phyloP scores from a whole-genome alignment of 2,113 vertebrate genomes.

The Syrrhaptes paradoxus region DNA sequence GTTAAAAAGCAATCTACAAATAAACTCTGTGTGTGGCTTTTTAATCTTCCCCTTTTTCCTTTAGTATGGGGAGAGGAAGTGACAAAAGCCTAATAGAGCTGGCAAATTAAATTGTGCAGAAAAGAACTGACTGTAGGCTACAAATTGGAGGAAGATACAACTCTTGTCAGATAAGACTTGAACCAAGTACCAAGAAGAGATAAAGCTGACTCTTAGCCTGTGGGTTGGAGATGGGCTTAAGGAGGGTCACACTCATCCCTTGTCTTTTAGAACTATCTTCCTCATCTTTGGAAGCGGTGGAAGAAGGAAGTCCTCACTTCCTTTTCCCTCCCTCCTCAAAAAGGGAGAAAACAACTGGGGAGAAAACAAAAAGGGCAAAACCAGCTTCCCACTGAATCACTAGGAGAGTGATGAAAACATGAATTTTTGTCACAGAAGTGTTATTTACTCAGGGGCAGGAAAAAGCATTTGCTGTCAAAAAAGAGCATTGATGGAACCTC shows the following conservation, averaged over 20 bases:
- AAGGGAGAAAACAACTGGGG: neutral
- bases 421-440: neutral
- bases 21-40: slow-evolving; percentile 28
- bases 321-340: neutral
- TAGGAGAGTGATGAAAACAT: neutral
- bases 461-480: neutral
- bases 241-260: neutral
- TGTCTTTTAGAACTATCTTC: neutral
- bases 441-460: neutral
- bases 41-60: slow-evolving; percentile 18
- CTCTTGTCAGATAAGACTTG: neutral
- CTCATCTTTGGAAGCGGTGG: neutral
- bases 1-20: slow-evolving; percentile 37
- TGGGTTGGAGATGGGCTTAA: neutral
- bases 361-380: neutral
- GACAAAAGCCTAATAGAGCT: slow-evolving; percentile 23
- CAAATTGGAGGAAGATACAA: neutral
- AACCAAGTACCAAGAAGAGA: neutral
- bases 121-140: neutral
- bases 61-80: neutral
- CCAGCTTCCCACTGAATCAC: rapidly evolving
- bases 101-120: slow-evolving; percentile 10
- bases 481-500: neutral
- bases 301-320: neutral
- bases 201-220: neutral